Percentiles rank a stretch among this genome's conserved stretches.
Conservation (phyloP, 1,140 invertebrate species). For the Trichonephila inaurata region DNA sequence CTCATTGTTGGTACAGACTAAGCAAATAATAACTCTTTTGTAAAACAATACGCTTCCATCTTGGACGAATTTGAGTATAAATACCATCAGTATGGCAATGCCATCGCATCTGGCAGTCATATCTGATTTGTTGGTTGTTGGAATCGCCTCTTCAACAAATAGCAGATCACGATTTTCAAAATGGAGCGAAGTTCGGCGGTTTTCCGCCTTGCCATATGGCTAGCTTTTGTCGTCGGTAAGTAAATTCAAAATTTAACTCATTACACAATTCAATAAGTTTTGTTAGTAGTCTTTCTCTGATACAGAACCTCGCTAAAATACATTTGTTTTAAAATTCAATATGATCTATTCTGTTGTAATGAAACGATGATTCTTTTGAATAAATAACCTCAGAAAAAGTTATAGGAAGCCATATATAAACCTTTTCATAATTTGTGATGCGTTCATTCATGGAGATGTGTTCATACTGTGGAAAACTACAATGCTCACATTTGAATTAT, state of each 20-base stretch:
- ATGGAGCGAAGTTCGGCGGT: neutral
- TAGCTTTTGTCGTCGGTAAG: constrained; percentile 4
- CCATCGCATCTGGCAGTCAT: neutral
- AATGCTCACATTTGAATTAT: too few species aligned
- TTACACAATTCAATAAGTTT: neutral
- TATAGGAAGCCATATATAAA: too few species aligned
- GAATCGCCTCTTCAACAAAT: neutral
- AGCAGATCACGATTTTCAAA: neutral
- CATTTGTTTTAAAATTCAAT: neutral
- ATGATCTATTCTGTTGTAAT: neutral
- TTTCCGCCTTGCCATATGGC: neutral
- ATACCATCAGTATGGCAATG: neutral
- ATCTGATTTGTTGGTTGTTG: neutral
- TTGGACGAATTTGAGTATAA: neutral
- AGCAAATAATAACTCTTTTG: neutral
- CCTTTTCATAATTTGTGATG: too few species aligned
- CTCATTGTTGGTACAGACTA: constrained; percentile 1
- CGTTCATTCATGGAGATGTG: too few species aligned
- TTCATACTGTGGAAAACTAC: too few species aligned
- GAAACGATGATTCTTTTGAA: neutral
- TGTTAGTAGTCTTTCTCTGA: too few species aligned
- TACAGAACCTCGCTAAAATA: too few species aligned
- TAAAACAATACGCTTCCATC: neutral
- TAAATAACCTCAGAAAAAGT: neutral
- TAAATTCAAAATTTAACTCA: neutral